Base-by-base conservation (phyloP, 2,888 invertebrate genomes). In the Mimachlamys varia region DNA sequence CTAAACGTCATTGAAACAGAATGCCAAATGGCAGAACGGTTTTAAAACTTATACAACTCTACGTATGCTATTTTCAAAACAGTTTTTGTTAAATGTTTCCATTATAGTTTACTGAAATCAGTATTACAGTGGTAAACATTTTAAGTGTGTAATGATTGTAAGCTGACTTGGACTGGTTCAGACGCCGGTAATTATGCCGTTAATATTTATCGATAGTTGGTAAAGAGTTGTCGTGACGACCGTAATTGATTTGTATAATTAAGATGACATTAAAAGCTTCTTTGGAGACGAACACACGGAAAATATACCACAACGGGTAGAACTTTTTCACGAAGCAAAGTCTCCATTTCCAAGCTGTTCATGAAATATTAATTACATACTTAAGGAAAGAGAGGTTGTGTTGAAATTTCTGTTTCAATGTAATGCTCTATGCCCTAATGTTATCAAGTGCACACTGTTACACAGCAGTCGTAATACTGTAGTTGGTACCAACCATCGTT, bases 151-250 rank as follows among this genome's bases (percentile, higher is more conserved):
- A 27, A 27, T 17, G 76, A 76, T 12, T 27, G 27, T 33, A 22
- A 76, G 76, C 33, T 33, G 27, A 22, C 76, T 15, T 1, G 19
- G 33, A 62, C 7, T 53, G 1, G 27, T 33, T 33, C 0, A 2
- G 27, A 12, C 76, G 33, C 13, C 19, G 53, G 33, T 76, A 27
- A 33, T 76, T 76, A 76, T 76, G 17, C 33, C 17, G 76, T 76
- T 76, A 76, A 76, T 76, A 76, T 76, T 76, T 76, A 76, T 76
- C 27, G 27, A 33, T 33, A 76, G 76, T 76, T 76, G 13, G 76
- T 33, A 27, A 33, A 76, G 13, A 12, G 13, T 1, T 76, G 33
- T 76, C 76, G 76, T 76, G 76, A 76, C 76, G 12, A 12, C 76
- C 4, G 2, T 76, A 76, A 76, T 76, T 76, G 76, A 7, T 76